Percentiles rank a stretch among this genome's conserved stretches.
Evolutionary conservation across 2,888 invertebrate species (phyloP).

Genomic region (Meandrusa payeni): DNA sequence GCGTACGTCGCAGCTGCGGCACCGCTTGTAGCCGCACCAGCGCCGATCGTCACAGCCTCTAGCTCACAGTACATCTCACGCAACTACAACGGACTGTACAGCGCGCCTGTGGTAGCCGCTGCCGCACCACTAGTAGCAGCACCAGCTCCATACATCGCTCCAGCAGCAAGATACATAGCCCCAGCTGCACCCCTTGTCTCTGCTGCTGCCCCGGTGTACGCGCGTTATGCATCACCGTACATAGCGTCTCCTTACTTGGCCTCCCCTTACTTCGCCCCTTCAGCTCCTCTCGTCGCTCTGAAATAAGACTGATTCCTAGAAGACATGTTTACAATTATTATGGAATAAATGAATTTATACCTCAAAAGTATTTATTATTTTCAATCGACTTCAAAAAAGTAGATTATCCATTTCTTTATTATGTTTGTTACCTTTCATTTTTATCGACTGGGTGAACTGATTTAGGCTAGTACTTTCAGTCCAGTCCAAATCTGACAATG

Average conservation of each 20-base stretch:
- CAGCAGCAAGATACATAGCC: constrained; percentile 40
- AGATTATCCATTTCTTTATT: too few species aligned
- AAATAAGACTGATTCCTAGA: constrained; percentile 51
- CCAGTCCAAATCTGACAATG: too few species aligned
- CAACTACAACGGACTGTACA: constrained; percentile 78
- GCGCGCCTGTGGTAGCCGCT: constrained; percentile 59
- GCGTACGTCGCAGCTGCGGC: constrained; percentile 52
- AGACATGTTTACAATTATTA: constrained; percentile 35
- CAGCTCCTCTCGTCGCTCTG: constrained; percentile 57
- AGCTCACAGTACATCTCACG: constrained; percentile 84
- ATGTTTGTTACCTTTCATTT: too few species aligned
- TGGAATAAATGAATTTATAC: constrained; percentile 8
- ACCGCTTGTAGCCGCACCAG: constrained; percentile 51
- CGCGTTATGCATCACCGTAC: constrained; percentile 38
- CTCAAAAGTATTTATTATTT: too few species aligned
- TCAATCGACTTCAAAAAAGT: too few species aligned
- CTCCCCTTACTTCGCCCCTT: constrained; percentile 46
- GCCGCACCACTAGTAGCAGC: constrained; percentile 52
- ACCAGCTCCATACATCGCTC: constrained; percentile 43
- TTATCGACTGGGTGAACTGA: too few species aligned
- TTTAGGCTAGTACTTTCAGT: too few species aligned
- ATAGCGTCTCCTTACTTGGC: constrained; percentile 33
- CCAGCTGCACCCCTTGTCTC: constrained; percentile 35
- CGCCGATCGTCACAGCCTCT: constrained; percentile 83
- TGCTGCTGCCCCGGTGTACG: constrained; percentile 42